These are phyloP conservation scores for Phylloscopus whistleri DNA, from an alignment of 2,113 vertebrate species.

Conservation along the genomic window DNA sequence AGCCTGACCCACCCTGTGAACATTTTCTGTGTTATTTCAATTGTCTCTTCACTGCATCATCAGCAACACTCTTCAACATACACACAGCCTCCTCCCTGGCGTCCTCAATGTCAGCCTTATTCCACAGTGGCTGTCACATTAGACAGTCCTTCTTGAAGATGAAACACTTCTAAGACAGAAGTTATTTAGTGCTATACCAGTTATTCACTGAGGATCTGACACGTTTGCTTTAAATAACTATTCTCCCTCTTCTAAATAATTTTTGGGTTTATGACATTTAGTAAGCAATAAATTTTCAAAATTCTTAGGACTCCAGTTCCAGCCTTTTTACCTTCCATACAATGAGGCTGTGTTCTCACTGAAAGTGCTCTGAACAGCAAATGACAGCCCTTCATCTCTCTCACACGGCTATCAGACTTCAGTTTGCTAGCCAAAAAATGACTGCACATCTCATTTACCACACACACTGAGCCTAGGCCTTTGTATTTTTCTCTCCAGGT, in stretches of 20 bases:
- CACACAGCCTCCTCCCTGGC: rapidly evolving
- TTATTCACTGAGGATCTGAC: background rate
- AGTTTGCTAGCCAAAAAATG: background rate
- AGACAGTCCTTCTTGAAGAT: background rate
- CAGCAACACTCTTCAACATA: background rate
- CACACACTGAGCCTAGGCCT: background rate
- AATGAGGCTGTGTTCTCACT: background rate
- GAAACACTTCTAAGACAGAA: background rate
- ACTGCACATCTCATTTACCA: background rate
- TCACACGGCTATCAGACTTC: background rate
- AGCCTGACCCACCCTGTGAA: background rate
- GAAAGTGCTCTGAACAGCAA: background rate
- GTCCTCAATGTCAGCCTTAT: background rate
- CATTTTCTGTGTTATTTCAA: background rate
- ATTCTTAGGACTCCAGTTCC: background rate
- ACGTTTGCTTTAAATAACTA: background rate
- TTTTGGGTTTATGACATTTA: background rate
- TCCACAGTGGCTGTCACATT: background rate
- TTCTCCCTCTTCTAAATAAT: background rate
- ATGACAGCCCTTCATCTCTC: background rate
- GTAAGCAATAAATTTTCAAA: background rate
- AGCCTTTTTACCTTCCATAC: background rate
- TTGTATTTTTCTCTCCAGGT: background rate
- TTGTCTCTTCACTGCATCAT: background rate
- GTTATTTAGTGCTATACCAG: background rate